Evolutionary conservation across 1,140 invertebrate genomes (phyloP).

Genomic region (Ceratina australensis): DNA sequence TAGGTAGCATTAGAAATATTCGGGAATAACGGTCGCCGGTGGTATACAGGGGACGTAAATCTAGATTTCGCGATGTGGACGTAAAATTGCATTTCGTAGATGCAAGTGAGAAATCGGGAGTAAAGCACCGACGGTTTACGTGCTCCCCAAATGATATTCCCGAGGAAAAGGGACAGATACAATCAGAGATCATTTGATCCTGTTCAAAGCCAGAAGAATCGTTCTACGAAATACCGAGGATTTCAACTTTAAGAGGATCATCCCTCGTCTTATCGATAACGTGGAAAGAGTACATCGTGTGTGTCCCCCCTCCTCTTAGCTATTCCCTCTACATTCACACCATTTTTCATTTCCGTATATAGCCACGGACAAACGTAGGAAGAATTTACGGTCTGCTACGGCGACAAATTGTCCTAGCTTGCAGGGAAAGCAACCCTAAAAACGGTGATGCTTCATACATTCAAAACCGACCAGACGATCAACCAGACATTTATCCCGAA

Average conservation of each 20-base stretch:
- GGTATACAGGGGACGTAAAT: too few relatives aligned
- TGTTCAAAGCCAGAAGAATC: background rate
- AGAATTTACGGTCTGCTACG: background rate
- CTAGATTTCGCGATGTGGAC: too few relatives aligned
- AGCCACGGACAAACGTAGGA: background rate
- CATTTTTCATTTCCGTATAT: slow-evolving; percentile 21
- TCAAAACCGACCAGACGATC: too few relatives aligned
- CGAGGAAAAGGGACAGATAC: background rate
- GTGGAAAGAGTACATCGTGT: slow-evolving; percentile 1
- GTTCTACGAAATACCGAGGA: background rate
- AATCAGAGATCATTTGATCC: too few relatives aligned
- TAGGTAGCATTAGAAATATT: too few relatives aligned
- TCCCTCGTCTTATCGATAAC: slow-evolving; percentile 5
- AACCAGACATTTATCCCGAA: too few relatives aligned
- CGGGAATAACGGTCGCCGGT: too few relatives aligned
- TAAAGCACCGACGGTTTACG: too few relatives aligned
- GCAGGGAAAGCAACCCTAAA: background rate
- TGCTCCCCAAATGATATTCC: background rate
- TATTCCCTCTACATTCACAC: slow-evolving; percentile 6
- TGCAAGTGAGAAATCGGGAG: too few relatives aligned
- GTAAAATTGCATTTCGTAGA: too few relatives aligned
- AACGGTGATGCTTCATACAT: too few relatives aligned
- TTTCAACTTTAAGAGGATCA: background rate
- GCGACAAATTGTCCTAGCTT: slow-evolving; percentile 30
- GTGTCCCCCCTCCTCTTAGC: background rate